Conservation (phyloP, 2,797 vertebrate species). For the Peromyscus nudipes region DNA sequence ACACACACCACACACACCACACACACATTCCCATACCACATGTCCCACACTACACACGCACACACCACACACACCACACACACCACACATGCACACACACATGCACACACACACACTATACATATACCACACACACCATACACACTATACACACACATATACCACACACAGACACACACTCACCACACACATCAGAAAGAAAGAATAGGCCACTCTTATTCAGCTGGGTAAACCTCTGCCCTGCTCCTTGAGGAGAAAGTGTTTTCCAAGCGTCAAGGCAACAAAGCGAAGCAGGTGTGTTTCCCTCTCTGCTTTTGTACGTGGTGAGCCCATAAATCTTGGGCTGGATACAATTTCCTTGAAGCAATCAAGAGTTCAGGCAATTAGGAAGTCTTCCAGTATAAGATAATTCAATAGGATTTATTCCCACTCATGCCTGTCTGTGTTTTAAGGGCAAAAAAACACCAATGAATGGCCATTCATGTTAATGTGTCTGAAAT, state of each 20-base stretch:
- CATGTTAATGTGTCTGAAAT: slow-evolving; percentile 49
- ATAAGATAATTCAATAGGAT: slow-evolving; percentile 46
- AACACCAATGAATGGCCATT: slow-evolving; percentile 43
- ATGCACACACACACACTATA: accelerated
- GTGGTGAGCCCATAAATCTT: neutral
- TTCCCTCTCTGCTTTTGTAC: neutral
- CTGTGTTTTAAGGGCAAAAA: slow-evolving; percentile 53
- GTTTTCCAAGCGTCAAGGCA: neutral
- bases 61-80: neutral
- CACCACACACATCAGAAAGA: neutral
- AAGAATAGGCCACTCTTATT: neutral
- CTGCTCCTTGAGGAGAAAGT: neutral
- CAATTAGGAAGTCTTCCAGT: slow-evolving; percentile 46
- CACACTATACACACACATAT: neutral
- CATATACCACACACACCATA: too few relatives aligned
- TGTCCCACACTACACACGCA: too few relatives aligned
- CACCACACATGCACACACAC: too few relatives aligned
- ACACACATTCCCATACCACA: neutral
- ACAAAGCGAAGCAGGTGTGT: neutral
- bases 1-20: too few relatives aligned
- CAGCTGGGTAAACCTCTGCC: neutral
- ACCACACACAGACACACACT: neutral
- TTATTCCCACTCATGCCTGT: slow-evolving; percentile 43
- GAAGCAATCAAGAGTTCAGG: slow-evolving; percentile 49
- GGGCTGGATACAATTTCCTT: neutral